Evolutionary conservation across 1,140 invertebrate genomes (phyloP).

Genomic region (Apis mellifera): Amel_HAv3.1 CM009932.2:14068501-14069000

Average conservation of each 20-base stretch:
- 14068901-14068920: constrained; percentile 17
- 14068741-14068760: constrained; percentile 46
- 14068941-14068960: constrained; percentile 68
- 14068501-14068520: background rate
- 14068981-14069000: constrained; percentile 47
- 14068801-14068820: no score
- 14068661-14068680: background rate
- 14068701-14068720: no score
- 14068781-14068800: background rate
- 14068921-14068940: constrained; percentile 19
- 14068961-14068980: constrained; percentile 40
- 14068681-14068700: no score
- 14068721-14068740: no score
- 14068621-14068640: background rate
- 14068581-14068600: no score
- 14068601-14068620: background rate
- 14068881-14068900: background rate
- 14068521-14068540: background rate
- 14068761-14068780: background rate
- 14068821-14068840: no score
- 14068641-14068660: background rate
- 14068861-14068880: constrained; percentile 10
- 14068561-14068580: background rate
- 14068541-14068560: background rate
- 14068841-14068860: background rate